Evolutionary conservation across 2,888 invertebrate genomes (phyloP).

Genomic region (Lasioglossum oenotherae): DNA sequence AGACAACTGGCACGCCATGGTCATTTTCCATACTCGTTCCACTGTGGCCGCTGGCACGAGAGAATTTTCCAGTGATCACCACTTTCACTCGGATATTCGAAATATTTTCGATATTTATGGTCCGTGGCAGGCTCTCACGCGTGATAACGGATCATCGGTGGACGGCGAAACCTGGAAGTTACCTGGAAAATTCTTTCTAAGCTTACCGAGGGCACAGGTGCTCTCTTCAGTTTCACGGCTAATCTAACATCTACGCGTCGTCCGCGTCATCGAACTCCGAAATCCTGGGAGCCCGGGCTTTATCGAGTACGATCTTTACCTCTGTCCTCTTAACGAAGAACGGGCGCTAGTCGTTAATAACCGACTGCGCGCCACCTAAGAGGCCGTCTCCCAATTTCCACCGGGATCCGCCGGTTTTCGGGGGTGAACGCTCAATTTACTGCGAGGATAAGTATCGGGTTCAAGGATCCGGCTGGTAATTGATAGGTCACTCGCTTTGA

Average conservation of each 20-base stretch:
- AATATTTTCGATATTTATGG: slow-evolving; percentile 49
- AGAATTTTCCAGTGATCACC: not conserved
- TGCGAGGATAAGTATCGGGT: slow-evolving; percentile 70
- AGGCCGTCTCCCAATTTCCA: slow-evolving; percentile 49
- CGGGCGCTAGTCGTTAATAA: slow-evolving; percentile 51
- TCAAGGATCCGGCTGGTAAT: slow-evolving; percentile 68
- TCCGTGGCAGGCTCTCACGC: not conserved
- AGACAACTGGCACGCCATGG: not conserved
- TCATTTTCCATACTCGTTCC: not conserved
- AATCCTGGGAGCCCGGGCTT: not conserved
- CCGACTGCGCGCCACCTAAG: slow-evolving; percentile 41
- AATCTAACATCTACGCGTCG: slow-evolving; percentile 49
- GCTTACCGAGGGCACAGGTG: slow-evolving; percentile 6
- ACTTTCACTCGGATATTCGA: slow-evolving; percentile 46
- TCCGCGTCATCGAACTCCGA: slow-evolving; percentile 30
- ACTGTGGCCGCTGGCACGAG: not conserved
- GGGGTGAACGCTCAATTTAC: slow-evolving; percentile 69
- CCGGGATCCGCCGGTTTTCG: slow-evolving; percentile 16
- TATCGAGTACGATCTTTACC: slow-evolving; percentile 52
- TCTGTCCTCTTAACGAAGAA: slow-evolving; percentile 52
- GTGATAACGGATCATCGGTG: slow-evolving; percentile 32
- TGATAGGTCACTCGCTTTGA: slow-evolving; percentile 76
- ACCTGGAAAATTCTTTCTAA: slow-evolving; percentile 44
- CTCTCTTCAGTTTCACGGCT: slow-evolving; percentile 40
- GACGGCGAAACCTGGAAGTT: not conserved